Evolutionary conservation across 2,797 vertebrate genomes (phyloP).

Genomic region (Hippopotamyrus pictus): DNA sequence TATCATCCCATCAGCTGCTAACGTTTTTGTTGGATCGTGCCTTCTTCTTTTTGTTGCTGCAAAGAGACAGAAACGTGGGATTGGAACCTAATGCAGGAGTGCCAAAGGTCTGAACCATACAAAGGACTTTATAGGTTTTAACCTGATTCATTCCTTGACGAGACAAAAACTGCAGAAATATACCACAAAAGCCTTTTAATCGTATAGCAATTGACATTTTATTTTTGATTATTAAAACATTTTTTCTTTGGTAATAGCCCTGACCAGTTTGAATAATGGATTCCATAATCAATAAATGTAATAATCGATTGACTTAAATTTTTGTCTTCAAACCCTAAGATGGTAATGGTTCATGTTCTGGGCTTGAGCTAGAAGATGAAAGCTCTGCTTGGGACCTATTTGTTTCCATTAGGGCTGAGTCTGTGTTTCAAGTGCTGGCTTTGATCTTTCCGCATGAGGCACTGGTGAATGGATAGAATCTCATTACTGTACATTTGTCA

Average conservation of each 20-base stretch:
- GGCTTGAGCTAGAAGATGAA: not conserved
- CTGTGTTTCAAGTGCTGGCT: conserved; percentile 3
- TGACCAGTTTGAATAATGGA: not conserved
- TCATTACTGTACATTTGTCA: conserved; percentile 13
- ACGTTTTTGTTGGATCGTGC: not conserved
- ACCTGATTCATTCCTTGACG: not conserved
- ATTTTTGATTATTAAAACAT: not conserved
- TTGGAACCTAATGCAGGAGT: not conserved
- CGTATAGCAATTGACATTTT: not conserved
- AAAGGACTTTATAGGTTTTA: not conserved
- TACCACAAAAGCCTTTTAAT: not conserved
- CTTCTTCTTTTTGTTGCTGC: not conserved
- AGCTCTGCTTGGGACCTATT: not conserved
- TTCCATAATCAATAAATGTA: conserved; percentile 1
- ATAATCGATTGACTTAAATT: conserved; percentile 13
- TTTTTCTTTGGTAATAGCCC: not conserved
- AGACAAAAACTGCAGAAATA: not conserved
- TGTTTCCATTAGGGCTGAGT: conserved; percentile 9
- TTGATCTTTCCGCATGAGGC: conserved; percentile 1
- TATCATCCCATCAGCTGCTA: not conserved
- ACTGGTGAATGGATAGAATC: not conserved
- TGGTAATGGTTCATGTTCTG: not conserved
- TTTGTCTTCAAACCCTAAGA: not conserved
- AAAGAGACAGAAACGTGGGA: not conserved
- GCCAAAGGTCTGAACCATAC: not conserved